These are phyloP conservation scores for Smutsia gigantea DNA, from an alignment of 2,797 vertebrate genomes.

Conservation along the genomic window DNA sequence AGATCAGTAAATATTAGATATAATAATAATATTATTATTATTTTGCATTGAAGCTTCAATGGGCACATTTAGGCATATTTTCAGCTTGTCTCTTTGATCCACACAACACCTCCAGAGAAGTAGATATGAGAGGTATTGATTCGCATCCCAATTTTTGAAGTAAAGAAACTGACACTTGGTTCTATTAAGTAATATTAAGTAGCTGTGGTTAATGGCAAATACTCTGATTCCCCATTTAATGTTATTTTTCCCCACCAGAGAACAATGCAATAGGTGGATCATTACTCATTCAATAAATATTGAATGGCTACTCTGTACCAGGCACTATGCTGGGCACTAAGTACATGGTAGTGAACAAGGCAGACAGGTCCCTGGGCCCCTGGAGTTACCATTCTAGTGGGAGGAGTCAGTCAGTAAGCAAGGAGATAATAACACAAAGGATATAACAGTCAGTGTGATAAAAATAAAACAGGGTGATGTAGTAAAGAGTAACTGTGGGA, in stretches of 20 bases:
- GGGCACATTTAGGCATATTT: neutral
- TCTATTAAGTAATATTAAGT: slow-evolving; percentile 11
- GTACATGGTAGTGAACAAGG: neutral
- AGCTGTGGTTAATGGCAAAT: neutral
- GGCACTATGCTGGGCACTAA: neutral
- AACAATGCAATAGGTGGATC: neutral
- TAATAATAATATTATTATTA: neutral
- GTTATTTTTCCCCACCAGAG: neutral
- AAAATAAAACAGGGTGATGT: neutral
- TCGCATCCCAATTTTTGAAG: neutral
- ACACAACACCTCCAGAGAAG: neutral
- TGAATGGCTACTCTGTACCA: neutral
- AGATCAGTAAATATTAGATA: neutral
- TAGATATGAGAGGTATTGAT: neutral
- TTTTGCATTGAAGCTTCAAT: slow-evolving; percentile 19
- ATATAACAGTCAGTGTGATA: neutral
- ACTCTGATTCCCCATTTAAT: slow-evolving; percentile 6
- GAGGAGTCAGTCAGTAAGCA: neutral
- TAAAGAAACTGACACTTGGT: neutral
- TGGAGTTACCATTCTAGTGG: neutral
- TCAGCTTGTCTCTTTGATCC: neutral
- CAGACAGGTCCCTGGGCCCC: neutral
- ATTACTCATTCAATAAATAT: neutral
- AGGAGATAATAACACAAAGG: neutral
- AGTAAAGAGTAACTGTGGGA: neutral